Conservation (phyloP, 2,888 invertebrate genomes). For the Rhopalosiphum nymphaeae region DNA sequence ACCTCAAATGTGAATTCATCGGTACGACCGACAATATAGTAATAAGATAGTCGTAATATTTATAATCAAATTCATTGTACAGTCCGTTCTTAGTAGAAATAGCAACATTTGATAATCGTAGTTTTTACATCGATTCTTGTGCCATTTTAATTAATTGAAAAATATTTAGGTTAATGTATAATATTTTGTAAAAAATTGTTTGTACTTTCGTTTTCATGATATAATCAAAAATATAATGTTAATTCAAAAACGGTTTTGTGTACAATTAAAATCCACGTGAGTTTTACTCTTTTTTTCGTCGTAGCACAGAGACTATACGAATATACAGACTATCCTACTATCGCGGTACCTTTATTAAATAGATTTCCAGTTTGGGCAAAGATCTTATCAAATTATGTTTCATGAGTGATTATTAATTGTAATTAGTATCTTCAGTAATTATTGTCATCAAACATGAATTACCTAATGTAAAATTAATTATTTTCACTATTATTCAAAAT, state of each 20-base stretch:
- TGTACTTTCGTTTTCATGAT: background rate
- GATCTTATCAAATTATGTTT: background rate
- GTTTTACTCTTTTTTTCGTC: background rate
- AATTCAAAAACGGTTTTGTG: background rate
- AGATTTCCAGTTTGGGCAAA: background rate
- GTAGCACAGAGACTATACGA: too few relatives aligned
- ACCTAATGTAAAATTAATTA: background rate
- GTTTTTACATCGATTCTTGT: background rate
- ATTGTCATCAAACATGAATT: background rate
- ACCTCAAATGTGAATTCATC: background rate
- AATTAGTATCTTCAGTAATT: background rate
- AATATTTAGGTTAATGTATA: background rate
- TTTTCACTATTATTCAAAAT: background rate
- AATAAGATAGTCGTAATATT: background rate
- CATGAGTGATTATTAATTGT: background rate
- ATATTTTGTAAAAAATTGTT: background rate
- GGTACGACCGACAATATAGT: background rate
- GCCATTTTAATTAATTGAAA: background rate
- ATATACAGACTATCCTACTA: too few relatives aligned
- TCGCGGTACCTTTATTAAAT: background rate
- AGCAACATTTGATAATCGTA: background rate
- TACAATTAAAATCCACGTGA: background rate
- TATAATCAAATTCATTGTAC: background rate
- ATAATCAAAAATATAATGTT: background rate
- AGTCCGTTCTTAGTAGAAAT: background rate